A percentile compares a stretch with the other conserved stretches of the same genome.
These are phyloP conservation scores for Calcarius lapponicus DNA, from an alignment of 2,797 vertebrate genomes.

Conservation along the genomic window DNA sequence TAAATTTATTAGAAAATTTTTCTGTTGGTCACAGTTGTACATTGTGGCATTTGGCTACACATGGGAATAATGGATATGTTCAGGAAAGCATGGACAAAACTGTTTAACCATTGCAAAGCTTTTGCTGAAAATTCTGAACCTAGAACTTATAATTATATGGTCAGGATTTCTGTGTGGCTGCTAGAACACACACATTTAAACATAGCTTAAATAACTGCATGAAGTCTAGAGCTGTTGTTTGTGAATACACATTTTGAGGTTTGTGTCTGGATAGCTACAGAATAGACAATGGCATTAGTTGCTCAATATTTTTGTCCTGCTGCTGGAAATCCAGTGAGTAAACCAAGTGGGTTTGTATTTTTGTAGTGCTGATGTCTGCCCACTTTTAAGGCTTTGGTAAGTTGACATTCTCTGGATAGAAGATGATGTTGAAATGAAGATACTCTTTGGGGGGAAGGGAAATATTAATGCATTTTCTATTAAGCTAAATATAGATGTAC, in stretches of 20 bases:
- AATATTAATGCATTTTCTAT: background rate
- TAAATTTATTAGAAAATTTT: background rate
- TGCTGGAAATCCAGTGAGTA: background rate
- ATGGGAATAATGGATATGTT: fast-evolving
- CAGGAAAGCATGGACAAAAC: background rate
- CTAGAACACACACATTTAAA: background rate
- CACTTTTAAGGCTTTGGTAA: background rate
- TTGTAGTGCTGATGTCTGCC: background rate
- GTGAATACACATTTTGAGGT: background rate
- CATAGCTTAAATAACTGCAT: background rate
- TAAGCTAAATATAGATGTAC: constrained; percentile 2
- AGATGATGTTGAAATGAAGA: background rate
- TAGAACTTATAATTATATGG: background rate
- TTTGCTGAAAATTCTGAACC: background rate
- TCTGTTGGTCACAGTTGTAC: background rate
- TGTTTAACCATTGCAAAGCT: background rate
- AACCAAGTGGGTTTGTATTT: background rate
- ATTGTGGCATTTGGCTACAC: background rate
- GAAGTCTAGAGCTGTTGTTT: background rate
- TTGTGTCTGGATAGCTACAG: background rate
- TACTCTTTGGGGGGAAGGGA: background rate
- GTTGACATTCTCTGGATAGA: background rate
- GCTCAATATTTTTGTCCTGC: background rate
- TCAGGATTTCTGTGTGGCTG: background rate
- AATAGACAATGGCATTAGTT: background rate